Percentiles rank a stretch among this genome's conserved stretches.
Conservation (phyloP, 2,797 vertebrate genomes). For the Cephalopachus bancanus region DNA sequence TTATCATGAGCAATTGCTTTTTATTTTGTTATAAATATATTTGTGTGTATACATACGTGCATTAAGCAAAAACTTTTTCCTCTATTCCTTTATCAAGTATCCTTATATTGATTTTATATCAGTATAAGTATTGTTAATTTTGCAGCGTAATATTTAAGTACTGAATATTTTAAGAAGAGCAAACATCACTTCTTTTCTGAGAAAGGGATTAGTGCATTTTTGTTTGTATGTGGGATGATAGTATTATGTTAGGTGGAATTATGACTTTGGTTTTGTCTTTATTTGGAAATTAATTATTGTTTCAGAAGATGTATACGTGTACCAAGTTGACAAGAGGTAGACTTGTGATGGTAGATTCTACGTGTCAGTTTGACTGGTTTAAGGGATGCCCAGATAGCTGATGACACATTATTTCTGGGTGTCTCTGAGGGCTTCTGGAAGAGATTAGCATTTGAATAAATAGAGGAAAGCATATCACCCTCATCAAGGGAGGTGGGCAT, state of each 20-base stretch:
- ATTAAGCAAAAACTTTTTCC: neutral
- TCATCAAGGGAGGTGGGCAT: neutral
- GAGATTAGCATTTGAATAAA: neutral
- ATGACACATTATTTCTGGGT: neutral
- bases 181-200: neutral
- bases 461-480: neutral
- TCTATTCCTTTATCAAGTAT: neutral
- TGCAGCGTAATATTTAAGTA: neutral
- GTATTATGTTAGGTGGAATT: neutral
- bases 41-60: neutral
- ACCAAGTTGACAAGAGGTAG: neutral
- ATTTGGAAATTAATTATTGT: neutral
- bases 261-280: neutral
- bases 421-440: neutral
- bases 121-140: neutral
- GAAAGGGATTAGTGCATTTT: neutral
- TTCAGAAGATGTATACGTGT: neutral
- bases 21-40: neutral
- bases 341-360: neutral
- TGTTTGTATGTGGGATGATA: accelerated
- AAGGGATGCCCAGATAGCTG: neutral
- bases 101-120: neutral
- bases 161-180: neutral
- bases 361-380: neutral
- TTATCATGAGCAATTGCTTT: neutral